Base-by-base conservation (phyloP, 2,888 invertebrate genomes). In the Aleiodes leptofemur region DNA sequence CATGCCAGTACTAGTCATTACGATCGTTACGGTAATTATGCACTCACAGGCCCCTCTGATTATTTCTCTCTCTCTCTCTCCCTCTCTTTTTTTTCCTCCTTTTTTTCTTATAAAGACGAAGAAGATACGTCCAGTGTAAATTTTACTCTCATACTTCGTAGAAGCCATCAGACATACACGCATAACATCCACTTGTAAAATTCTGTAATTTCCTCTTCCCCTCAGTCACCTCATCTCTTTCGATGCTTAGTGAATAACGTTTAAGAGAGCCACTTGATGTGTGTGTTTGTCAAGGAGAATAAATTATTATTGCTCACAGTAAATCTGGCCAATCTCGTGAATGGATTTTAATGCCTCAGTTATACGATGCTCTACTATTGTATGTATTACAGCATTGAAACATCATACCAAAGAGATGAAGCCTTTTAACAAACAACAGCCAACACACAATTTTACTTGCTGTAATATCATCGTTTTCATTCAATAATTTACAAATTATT, bases 1-100 rank as follows among this genome's bases (percentile, higher is more conserved):
- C 34, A 31, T 64, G 66, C 68, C 69, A 72, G 72, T 64, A 77
- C 78, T 74, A 79, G 81, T 80, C 82, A 79, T 81, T 77, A 81
- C 80, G 82, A 82, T 85, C 83, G 85, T 86, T 82, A 83, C 83
- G 82, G 82, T 86, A 86, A 87, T 87, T 86, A 86, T 82, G 85
- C 82, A 83, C 83, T 82, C 84, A 86, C 83, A 85, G 84, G 86
- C 85, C 84, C 84, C 85, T 83, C 83, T 82, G 80, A 31, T 29
- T 81, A 77, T 74, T 72, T 72, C 56, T 48, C 34, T 57, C 34
- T 57, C 71, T 38, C 69, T 29, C 72, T 74, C 73, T 71, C 56
- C 48, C 34, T 57, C 34, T 57, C 71, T 38, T n/a, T n/a, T n/a
- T 23, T 23, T 23, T 23, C 34, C 69, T 13, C 57, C 11, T 69